Percentiles rank a stretch among this genome's conserved stretches.
Conservation (phyloP, 1,140 invertebrate species). For the Ceratoteleas bidentatus region DNA sequence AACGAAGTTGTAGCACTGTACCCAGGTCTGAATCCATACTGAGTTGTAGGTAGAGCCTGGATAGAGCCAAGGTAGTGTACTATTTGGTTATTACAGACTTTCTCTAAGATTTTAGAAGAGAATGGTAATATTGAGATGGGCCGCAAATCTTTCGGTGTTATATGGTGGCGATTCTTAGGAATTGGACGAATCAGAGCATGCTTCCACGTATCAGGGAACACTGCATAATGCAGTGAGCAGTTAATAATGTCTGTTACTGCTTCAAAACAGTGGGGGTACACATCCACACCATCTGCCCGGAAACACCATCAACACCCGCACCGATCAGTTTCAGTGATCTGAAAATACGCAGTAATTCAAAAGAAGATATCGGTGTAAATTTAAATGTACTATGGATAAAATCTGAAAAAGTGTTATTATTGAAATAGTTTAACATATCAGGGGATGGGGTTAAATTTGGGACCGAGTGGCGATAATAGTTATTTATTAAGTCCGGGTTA, state of each 20-base stretch:
- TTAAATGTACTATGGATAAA: not conserved
- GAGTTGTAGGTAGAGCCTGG: not conserved
- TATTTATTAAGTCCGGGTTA: not conserved
- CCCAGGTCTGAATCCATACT: not conserved
- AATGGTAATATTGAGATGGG: not conserved
- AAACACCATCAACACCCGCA: not conserved
- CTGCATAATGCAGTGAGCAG: not conserved
- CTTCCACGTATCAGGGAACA: not conserved
- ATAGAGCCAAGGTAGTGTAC: not conserved
- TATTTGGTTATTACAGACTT: constrained; percentile 4
- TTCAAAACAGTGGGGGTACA: not conserved
- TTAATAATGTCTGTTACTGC: not conserved
- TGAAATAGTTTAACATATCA: not conserved
- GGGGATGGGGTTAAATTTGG: too few species aligned
- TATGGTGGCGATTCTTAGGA: not conserved
- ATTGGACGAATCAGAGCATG: not conserved
- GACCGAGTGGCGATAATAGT: too few species aligned
- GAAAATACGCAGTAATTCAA: not conserved
- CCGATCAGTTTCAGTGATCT: not conserved
- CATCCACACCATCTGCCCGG: not conserved
- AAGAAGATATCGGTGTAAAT: not conserved
- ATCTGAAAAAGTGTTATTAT: not conserved
- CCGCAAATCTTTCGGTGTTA: not conserved
- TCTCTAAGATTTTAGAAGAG: not conserved
- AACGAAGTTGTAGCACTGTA: not conserved